These are phyloP conservation scores for Alloscopus bannaensis DNA, from an alignment of 2,888 invertebrate species.

Conservation along the genomic window DNA sequence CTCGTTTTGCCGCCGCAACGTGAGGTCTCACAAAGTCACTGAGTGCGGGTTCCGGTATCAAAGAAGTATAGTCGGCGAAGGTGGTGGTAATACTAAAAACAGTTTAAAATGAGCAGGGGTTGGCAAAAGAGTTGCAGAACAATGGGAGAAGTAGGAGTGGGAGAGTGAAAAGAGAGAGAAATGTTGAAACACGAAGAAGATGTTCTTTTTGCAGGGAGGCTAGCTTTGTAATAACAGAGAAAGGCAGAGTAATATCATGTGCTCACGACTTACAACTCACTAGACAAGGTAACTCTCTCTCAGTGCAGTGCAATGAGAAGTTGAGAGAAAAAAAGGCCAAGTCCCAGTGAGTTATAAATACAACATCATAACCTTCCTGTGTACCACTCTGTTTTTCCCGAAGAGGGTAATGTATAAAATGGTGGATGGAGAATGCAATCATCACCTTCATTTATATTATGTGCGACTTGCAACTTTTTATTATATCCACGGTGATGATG, in stretches of 20 bases:
- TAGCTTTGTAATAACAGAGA: not conserved
- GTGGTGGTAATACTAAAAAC: not conserved
- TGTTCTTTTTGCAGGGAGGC: not conserved
- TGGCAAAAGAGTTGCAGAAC: conserved; percentile 8
- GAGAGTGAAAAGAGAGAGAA: not conserved
- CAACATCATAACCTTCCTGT: conserved; percentile 35
- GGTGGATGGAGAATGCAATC: conserved; percentile 54
- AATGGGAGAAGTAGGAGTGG: not conserved
- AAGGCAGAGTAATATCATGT: conserved; percentile 1
- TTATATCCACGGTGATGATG: conserved; percentile 43
- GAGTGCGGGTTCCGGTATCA: no score
- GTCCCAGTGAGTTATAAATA: conserved; percentile 37
- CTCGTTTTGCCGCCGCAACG: no score
- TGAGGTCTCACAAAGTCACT: no score
- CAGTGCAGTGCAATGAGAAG: no score
- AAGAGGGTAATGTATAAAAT: conserved; percentile 44
- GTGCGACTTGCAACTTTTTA: conserved; percentile 48
- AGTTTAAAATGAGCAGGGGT: conserved; percentile 2
- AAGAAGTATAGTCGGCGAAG: no score
- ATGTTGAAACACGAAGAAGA: conserved; percentile 1
- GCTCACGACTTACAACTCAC: not conserved
- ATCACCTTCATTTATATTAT: conserved; percentile 59
- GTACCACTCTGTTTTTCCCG: conserved; percentile 13
- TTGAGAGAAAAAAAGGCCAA: not conserved
- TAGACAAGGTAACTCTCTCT: not conserved